Base-by-base conservation (phyloP, 2,888 invertebrate genomes). In the Azorinus chamasolen region DNA sequence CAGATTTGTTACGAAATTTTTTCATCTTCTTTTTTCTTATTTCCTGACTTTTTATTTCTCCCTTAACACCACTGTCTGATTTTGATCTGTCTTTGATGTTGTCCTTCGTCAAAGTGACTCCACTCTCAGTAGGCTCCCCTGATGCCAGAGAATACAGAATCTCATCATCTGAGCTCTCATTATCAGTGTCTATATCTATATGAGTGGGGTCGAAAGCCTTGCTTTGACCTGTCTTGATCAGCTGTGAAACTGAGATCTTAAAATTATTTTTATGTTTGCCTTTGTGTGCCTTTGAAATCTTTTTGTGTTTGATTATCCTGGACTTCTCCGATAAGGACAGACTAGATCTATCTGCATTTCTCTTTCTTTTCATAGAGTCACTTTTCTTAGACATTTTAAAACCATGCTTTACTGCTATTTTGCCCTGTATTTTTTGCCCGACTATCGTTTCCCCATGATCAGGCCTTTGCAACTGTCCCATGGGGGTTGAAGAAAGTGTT, bases 71-170 rank as follows among this genome's bases (percentile, higher is more conserved):
- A 45, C 3, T 24, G 18, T 46, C 45, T n/a, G 18, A 20, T 5
- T 27, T 22, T 0, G 1, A 25, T 6, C 25, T 24, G 16, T 32
- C 18, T 8, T 16, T 22, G 12, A 18, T 1, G 4, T 22, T 5
- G 20, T 18, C 46, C 5, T 59, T 32, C 4, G 14, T 14, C 12
- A 18, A n/a, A 54, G 16, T 32, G 27, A 18, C 32, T 6, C 4
- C 3, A n/a, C 37, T 57, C 2, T 16, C 12, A 14, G 4, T 16
- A 37, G 25, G 18, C 24, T 63, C 64, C 32, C n/a, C 16, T 18
- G 75, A 73, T 20, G 73, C 66, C 20, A 89, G 68, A 0, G 86
- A 87, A 74, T 87, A 89, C 45, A 87, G 63, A 57, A 87, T 69
- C 54, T 83, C 85, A 73, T 87, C 87, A 72, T 73, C 71, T 25